Base-by-base conservation (phyloP, 1,140 invertebrate species). In the Drosophila sp. region DNA sequence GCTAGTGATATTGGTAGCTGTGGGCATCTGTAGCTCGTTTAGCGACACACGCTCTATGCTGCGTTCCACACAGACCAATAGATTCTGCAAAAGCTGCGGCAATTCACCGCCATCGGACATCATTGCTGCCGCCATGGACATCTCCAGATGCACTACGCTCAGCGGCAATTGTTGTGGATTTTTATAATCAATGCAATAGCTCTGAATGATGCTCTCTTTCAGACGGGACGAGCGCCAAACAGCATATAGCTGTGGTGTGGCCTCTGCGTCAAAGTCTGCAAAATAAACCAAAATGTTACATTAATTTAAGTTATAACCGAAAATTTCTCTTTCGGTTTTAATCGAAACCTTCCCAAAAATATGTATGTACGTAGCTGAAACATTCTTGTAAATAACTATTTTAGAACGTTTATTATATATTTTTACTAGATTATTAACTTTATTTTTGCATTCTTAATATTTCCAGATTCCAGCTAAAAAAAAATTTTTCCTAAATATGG, bases 31-130 rank as follows among this genome's bases (percentile, higher is more conserved):
- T 47, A 95, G 87, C 75, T 95, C 94, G 84, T 95, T 95, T 29
- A 95, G 82, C 30, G 94, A 95, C 35, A 95, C 93, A 32, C 95
- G 93, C 79, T 94, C 94, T 72, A 95, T 94, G 69, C 94, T 94
- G n/a, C 94, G 93, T 89, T 95, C 95, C 27, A 95, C 94, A 57
- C 94, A 94, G 25, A 95, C 94, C 44, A 95, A 91, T 29, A 95
- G 92, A 77, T 93, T 94, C 73, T 94, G 93, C 63, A 95, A 93
- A 66, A 95, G 92, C 66, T 94, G 93, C 23, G 94, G 94, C 47
- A 95, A 80, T 40, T 94, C 94, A 30, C 93, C 92, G 62, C 74
- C 54, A 47, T 76, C 73, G 23, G 60, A 38, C 4, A 74, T 58
- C 73, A 77, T 69, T 64, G 80, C 73, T 60, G 82, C 72, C 44